These are phyloP conservation scores for Loripinus fragilis DNA, from an alignment of 2,888 invertebrate species.

Conservation along the genomic window DNA sequence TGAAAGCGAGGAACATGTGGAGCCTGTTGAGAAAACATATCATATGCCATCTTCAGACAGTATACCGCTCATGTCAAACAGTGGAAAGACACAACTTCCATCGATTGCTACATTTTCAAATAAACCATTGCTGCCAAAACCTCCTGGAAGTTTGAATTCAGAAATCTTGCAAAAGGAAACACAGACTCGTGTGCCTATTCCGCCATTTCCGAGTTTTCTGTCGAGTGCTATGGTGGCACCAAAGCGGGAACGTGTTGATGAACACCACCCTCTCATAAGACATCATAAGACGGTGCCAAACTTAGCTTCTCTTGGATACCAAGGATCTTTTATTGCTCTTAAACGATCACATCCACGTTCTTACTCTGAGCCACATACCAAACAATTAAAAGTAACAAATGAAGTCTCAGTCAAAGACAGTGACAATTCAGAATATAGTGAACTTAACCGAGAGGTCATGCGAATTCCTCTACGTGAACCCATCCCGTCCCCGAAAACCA, in stretches of 20 bases:
- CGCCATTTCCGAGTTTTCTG: no score
- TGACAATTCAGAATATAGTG: not conserved
- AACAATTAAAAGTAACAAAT: not conserved
- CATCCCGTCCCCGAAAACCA: not conserved
- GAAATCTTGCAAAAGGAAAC: not conserved
- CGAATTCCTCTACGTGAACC: not conserved
- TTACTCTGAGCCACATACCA: not conserved
- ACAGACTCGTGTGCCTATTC: no score
- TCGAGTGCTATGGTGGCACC: no score
- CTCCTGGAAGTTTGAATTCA: not conserved
- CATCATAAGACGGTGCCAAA: no score
- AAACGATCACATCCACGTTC: not conserved
- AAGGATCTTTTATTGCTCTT: not conserved
- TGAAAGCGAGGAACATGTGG: slow-evolving; percentile 24
- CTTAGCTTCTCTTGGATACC: not conserved
- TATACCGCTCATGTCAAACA: slow-evolving; percentile 5
- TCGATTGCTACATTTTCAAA: slow-evolving; percentile 50
- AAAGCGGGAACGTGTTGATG: no score
- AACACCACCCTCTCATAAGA: no score
- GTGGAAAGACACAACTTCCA: slow-evolving; percentile 35
- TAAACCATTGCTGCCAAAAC: slow-evolving; percentile 5
- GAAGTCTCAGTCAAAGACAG: not conserved
- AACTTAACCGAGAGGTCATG: not conserved
- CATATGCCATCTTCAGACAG: slow-evolving; percentile 47
- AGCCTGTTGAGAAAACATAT: slow-evolving; percentile 53